Base-by-base conservation (phyloP, 2,113 vertebrate species). In the Hypomesus transpacificus region DNA sequence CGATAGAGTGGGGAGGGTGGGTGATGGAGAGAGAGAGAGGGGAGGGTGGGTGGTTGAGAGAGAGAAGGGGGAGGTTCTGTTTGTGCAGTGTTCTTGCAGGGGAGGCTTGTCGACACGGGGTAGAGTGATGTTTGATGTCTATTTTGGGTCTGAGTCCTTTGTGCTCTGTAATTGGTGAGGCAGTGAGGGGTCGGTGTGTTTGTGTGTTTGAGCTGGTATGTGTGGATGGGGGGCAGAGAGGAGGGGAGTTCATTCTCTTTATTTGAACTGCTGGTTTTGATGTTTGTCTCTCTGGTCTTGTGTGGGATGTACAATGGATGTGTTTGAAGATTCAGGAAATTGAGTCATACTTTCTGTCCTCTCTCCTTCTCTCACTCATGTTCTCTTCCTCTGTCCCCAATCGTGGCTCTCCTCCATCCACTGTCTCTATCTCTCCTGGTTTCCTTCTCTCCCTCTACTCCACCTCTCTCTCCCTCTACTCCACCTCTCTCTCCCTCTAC, bases 281-380 rank as follows among this genome's bases (percentile, higher is more conserved):
- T 80, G 73, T 71, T 28, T 18, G 5, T 69, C 52, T 73, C 73
- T 80, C 64, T 77, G 58, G 50, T 74, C 28, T 71, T 75, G 60
- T 72, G 53, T 81, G 77, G 81, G 74, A 78, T 81, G 75, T 77
- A 63, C 59, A 71, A 46, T 75, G 70, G 70, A 61, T 65, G 14
- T 72, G 69, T 75, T 66, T 75, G 1, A 54, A 71, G 74, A 66
- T 61, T 9, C 68, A 21, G 68, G 4, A 8, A 63, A 50, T 59
- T 66, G 62, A 76, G 56, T 76, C 70, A 64, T 28, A 66, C 21
- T 71, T 34, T 18, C 67, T 82, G 71, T 79, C 83, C 74, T 66
- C 70, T 20, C 76, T 70, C 81, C 54, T 56, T 18, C 17, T 2
- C n/a, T 20, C 54, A 2, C 54, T 20, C 17, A 5, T 18, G 16